A percentile compares a stretch with the other conserved stretches of the same genome.
Evolutionary conservation across 37 sponge, comb jelly and placozoan species (phyloP).

Genomic region (Diacarnus erythraeanus): DNA sequence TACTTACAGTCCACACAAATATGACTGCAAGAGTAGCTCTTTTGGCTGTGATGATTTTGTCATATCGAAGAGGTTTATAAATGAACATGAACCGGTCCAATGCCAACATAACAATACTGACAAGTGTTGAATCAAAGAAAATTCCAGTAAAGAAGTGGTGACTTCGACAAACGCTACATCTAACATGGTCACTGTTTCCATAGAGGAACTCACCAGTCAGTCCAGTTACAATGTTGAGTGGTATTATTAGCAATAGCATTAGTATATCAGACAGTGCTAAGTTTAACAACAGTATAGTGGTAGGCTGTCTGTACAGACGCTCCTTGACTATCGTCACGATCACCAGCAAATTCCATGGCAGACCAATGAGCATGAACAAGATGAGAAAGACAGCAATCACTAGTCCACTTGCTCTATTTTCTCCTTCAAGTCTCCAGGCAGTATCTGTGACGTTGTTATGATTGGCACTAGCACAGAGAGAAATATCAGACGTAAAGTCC

Average conservation of each 20-base stretch:
- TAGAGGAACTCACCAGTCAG: background rate
- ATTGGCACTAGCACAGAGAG: background rate
- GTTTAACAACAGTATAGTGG: background rate
- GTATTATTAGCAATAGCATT: background rate
- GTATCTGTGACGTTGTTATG: background rate
- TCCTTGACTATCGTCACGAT: background rate
- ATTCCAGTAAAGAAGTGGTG: background rate
- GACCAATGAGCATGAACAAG: background rate
- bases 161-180: background rate
- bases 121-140: background rate
- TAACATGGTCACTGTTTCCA: background rate
- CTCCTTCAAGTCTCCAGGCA: background rate
- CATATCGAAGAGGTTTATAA: background rate
- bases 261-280: background rate
- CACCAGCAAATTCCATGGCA: conserved; percentile 5
- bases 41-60: background rate
- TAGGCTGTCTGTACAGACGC: background rate
- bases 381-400: background rate
- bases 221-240: background rate
- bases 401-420: background rate
- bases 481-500: background rate
- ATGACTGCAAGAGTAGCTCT: background rate
- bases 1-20: background rate
- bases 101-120: background rate
- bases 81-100: background rate